Evolutionary conservation across 2,113 vertebrate genomes (phyloP), one percentile per base, ranked within the genome.

Genomic region (Todiramphus saurophagus): DNA sequence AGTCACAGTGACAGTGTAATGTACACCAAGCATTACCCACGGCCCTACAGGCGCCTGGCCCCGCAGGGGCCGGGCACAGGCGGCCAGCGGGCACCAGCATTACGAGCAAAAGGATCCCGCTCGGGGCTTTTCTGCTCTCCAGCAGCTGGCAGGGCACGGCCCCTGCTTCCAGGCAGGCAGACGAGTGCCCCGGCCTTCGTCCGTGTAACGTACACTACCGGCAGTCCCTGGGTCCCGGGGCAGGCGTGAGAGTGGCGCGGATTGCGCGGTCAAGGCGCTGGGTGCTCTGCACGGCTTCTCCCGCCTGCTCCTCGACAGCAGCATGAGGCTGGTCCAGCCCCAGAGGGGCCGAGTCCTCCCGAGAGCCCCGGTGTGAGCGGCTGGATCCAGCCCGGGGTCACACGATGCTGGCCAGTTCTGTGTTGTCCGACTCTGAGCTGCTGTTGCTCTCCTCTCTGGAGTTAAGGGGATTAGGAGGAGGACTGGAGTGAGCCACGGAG

Each of bases 401-500:
- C 91, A 98, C 98, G 35, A 98, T 98, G 92, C 98, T 98, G 91
- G 98, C 98, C 80, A 98, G 93, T 19, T 98, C 98, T 96, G 98
- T 98, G 85, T 98, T 98, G 95, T 98, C 98, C 0, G 98, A 98
- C 62, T 98, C 98, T 0, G 98, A 98, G 94, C 98, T 98, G 80
- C 97, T 98, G 37, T 97, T 98, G 96, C 96, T 98, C 59, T 97
- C 98, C 86, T 91, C 60, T 89, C 7, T 67, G 50, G 2, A 5
- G 63, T 25, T 3, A 88, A 66, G 83, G 33, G 13, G 55, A 35
- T 73, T 55, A 62, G 82, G 53, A 73, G 20, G 55, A 68, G 68
- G 43, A 4, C 2, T 0, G 19, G 72, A 33, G 33, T 28, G 12
- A 79, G 28, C 13, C 35, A 7, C 0, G 25, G 46, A 62, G 48